Evolutionary conservation across 2,113 vertebrate genomes (phyloP).

Genomic region (Centropus unirufus): DNA sequence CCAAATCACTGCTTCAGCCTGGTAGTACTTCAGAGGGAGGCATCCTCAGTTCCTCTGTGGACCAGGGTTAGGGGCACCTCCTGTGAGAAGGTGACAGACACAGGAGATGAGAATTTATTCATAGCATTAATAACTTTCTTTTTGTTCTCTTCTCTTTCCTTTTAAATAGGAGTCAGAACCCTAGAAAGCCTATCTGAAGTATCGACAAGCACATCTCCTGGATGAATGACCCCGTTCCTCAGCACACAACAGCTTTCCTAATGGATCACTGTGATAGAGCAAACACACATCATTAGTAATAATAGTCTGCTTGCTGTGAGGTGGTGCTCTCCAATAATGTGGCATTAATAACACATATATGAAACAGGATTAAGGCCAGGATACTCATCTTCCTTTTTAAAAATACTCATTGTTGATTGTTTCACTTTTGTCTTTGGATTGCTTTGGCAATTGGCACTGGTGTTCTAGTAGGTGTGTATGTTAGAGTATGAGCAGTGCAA

Average conservation of each 20-base stretch:
- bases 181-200: constrained; percentile 45
- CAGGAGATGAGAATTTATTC: not conserved
- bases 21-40: not conserved
- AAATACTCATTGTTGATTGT: constrained; percentile 43
- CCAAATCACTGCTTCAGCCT: not conserved
- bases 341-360: not conserved
- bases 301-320: constrained; percentile 69
- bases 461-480: not conserved
- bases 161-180: constrained; percentile 56
- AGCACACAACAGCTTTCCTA: constrained; percentile 66
- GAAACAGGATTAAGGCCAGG: constrained; percentile 35
- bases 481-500: not conserved
- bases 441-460: not conserved
- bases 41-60: not conserved
- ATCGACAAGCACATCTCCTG: constrained; percentile 47
- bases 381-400: constrained; percentile 40
- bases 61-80: not conserved
- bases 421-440: not conserved
- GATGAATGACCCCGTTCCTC: constrained; percentile 55
- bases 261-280: constrained; percentile 76
- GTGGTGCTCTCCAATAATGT: constrained; percentile 34
- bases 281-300: constrained; percentile 57
- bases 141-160: not conserved
- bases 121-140: not conserved
- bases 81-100: not conserved